Conservation (phyloP, 2,113 vertebrate genomes). For the Leucosticte australis region DNA sequence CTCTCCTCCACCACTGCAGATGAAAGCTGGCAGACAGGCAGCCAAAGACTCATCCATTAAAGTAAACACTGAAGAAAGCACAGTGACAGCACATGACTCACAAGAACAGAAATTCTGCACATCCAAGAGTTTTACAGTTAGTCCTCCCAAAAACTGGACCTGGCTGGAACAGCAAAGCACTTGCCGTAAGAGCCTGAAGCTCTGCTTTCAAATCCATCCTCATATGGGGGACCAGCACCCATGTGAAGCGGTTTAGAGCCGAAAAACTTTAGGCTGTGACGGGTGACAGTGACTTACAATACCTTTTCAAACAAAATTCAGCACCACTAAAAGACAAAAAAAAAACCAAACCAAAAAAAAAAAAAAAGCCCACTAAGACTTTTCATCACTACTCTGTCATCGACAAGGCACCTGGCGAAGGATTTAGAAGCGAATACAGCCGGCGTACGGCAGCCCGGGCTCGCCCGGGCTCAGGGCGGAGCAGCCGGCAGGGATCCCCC, state of each 20-base stretch:
- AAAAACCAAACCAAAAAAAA: too few species aligned
- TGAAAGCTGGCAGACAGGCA: neutral
- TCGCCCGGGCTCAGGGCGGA: neutral
- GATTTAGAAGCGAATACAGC: accelerated
- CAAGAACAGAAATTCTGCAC: neutral
- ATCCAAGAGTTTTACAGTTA: neutral
- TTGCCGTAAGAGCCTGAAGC: neutral
- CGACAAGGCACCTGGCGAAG: accelerated
- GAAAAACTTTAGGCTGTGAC: neutral
- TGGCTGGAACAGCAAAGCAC: neutral
- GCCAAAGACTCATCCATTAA: neutral
- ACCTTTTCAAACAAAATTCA: neutral
- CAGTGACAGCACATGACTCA: neutral
- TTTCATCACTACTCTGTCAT: neutral
- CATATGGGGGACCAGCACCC: accelerated
- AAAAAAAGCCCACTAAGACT: too few species aligned
- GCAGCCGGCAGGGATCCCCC: neutral
- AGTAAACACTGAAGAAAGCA: neutral
- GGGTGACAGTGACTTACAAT: neutral
- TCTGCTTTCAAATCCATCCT: neutral
- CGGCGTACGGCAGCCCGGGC: too few species aligned
- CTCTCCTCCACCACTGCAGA: neutral
- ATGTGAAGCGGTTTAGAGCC: accelerated
- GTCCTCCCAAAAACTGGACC: neutral
- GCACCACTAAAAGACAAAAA: neutral